These are phyloP conservation scores for Torymus auratus DNA, from an alignment of 2,888 invertebrate species.

Conservation along the genomic window DNA sequence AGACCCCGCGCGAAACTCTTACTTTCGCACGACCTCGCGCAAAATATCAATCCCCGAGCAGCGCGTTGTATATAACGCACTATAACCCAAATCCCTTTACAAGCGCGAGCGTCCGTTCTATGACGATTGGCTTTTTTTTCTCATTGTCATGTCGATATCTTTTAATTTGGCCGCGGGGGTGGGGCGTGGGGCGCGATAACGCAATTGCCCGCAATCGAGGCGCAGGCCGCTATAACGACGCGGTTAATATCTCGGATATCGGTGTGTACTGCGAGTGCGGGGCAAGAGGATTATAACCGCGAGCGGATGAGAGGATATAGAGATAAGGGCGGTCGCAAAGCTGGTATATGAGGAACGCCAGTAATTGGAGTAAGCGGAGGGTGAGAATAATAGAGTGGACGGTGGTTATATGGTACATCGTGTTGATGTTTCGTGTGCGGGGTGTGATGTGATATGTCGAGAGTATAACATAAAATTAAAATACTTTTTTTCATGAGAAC, in stretches of 20 bases:
- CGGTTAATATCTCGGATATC: conserved; percentile 15
- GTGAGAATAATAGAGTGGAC: too few species aligned
- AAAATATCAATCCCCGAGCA: too few species aligned
- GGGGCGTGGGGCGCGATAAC: background rate
- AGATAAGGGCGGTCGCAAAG: background rate
- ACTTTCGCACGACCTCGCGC: too few species aligned
- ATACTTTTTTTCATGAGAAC: too few species aligned
- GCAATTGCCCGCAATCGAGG: conserved; percentile 24
- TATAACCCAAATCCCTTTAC: background rate
- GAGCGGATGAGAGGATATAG: background rate
- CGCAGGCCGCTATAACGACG: conserved; percentile 9
- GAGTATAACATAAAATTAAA: too few species aligned
- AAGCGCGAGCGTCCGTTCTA: background rate
- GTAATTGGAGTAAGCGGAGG: too few species aligned
- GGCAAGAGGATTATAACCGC: conserved; percentile 22
- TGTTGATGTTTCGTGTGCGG: too few species aligned
- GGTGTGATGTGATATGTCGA: too few species aligned
- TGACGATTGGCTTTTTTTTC: background rate
- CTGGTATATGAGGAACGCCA: too few species aligned
- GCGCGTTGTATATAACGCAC: too few species aligned
- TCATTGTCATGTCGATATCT: conserved; percentile 23
- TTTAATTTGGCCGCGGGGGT: conserved; percentile 8
- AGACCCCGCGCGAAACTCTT: too few species aligned
- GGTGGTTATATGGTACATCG: too few species aligned
- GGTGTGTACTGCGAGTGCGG: background rate